Evolutionary conservation across 2,888 invertebrate species (phyloP), one percentile per base, ranked within the genome.

Genomic region (Macrophya annulata): DNA sequence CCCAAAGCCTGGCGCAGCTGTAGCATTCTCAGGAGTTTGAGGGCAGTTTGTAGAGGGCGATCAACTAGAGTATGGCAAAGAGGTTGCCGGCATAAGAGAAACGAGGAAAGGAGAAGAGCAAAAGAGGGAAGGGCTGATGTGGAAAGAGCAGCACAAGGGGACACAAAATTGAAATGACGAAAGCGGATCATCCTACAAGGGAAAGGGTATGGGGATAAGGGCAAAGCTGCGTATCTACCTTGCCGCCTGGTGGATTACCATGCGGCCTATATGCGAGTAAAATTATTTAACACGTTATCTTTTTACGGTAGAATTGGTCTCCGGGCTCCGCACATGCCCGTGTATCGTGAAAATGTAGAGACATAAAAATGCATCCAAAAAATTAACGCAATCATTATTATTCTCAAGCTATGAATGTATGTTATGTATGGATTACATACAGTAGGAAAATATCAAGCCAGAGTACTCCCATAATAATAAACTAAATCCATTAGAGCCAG

Each of bases 151-250:
- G 88, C 89, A 89, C 86, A 85, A 87, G 87, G 89, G 90, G 90
- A 90, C 90, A 88, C 90, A 89, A 90, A 92, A 92, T 92, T 91
- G 91, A 92, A 92, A 92, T 91, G 91, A 91, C 90, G 90, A 92
- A 92, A 92, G 91, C 92, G 92, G 92, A 91, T 92, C 92, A 91
- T 82, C 82, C 82, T 65, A 31, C 31, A 40, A 40, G 40, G 15
- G 48, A 48, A 68, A 8, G 25, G 68, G 48, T 17, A 43, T 10
- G 31, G 65, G 21, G n/a, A 79, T 4, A 21, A 12, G 40, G 81
- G 12, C 43, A 65, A 62, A 62, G 68, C 68, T 51, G 68, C 83
- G 31, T 48, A 68, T 83, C 83, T 31, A 71, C 62, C 68, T 51
- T 43, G 17, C 65, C 45, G 81, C 81, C 81, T 62, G 81, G 62